Evolutionary conservation across 2,113 vertebrate species (phyloP).

Genomic region (Ariopsis seemanni): DNA sequence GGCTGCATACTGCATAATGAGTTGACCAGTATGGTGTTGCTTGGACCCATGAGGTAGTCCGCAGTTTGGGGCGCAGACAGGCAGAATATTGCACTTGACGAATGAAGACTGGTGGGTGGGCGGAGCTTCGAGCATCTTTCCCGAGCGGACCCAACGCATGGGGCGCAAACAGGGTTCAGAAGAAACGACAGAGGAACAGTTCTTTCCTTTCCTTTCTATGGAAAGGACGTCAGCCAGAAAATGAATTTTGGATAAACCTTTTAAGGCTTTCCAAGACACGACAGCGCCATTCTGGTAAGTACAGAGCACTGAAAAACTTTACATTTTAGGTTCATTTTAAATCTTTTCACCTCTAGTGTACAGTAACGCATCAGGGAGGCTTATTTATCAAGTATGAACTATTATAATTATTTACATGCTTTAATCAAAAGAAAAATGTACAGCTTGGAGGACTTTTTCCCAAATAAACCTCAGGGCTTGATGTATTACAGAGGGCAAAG

Average conservation of each 20-base stretch:
- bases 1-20: neutral
- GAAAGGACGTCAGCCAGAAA: neutral
- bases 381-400: neutral
- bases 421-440: neutral
- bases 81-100: conserved; percentile 63
- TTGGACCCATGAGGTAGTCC: neutral
- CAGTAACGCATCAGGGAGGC: neutral
- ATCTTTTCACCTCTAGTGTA: neutral
- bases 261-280: conserved; percentile 35
- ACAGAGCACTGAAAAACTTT: conserved; percentile 4
- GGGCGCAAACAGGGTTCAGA: conserved; percentile 26
- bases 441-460: neutral
- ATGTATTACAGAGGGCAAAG: conserved; percentile 42
- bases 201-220: neutral
- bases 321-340: neutral
- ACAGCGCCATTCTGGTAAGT: conserved; percentile 62
- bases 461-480: conserved; percentile 7
- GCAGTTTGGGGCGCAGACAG: neutral
- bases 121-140: conserved; percentile 71
- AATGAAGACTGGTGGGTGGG: conserved; percentile 70
- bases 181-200: neutral
- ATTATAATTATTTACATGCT: neutral
- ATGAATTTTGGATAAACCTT: conserved; percentile 44
- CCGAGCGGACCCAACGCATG: conserved; percentile 53
- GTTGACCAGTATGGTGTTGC: neutral